Evolutionary conservation across 1,140 invertebrate species (phyloP), one percentile per base, ranked within the genome.

Genomic region (Magallana gigas): DNA sequence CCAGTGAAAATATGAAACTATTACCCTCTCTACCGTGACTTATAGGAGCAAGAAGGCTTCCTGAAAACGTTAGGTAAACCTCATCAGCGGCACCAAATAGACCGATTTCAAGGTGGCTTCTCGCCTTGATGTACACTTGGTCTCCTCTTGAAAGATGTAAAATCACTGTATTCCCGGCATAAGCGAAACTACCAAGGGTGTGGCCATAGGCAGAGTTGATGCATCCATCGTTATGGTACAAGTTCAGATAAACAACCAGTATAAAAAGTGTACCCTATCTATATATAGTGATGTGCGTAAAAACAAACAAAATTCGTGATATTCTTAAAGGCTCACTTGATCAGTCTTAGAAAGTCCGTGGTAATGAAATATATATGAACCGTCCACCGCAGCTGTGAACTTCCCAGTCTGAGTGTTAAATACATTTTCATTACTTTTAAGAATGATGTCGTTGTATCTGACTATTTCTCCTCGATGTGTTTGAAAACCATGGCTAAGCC

Each of bases 311-410:
- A 36, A 36, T 36, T 36, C 4, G 23, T 23, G 23, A 36, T 36
- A 3, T 36, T 36, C 36, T 36, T 36, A 36, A 36, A 81, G 16
- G 29, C 76, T 4, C 36, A 89, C 88, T 18, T 83, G 18, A 56
- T 87, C 58, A 57, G 57, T 64, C 14, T 60, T 56, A 6, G 88
- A 59, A 8, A 89, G 60, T 8, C 85, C 58, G 60, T 89, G 88
- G 60, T 83, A 89, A 48, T 87, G 86, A 58, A 89, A 89, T 8
- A 89, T 87, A 76, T 89, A 89, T 2, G 85, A 57, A 56, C 88
- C 88, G 36, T 76, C 16, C 7, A 14, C 8, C 4, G 76, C 11
- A 1, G 88, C 83, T 0, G 84, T 84, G 68, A 87, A 89, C 14
- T 58, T 82, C 9, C 86, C 83, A 57, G 83, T 85, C 1, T 18